A percentile compares a stretch with the other conserved stretches of the same genome.
Evolutionary conservation across 2,888 invertebrate species (phyloP).

Genomic region (Philereme transversata): DNA sequence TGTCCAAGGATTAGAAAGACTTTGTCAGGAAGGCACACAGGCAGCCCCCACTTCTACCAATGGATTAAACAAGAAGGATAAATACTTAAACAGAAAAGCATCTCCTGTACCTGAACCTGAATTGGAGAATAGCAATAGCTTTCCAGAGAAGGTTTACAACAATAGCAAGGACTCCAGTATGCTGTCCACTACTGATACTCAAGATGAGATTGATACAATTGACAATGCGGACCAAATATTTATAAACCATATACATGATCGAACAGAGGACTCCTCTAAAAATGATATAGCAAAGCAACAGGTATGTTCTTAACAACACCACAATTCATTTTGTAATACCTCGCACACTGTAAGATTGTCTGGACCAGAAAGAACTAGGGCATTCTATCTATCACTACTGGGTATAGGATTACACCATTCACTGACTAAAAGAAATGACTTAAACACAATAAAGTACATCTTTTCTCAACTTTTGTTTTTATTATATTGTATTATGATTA

Average conservation of each 20-base stretch:
- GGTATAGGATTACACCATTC: too few species aligned
- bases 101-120: constrained; percentile 20
- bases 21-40: not conserved
- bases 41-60: constrained; percentile 13
- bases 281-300: constrained; percentile 11
- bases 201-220: constrained; percentile 22
- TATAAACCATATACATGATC: constrained; percentile 16
- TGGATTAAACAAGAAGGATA: constrained; percentile 7
- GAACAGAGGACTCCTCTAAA: constrained; percentile 4
- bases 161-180: constrained; percentile 29
- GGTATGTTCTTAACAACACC: constrained; percentile 2
- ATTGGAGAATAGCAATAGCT: constrained; percentile 22
- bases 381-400: too few species aligned
- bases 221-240: constrained; percentile 28
- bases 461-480: too few species aligned
- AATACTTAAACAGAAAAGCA: constrained; percentile 4
- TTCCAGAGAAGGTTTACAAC: constrained; percentile 17
- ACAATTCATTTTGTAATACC: too few species aligned
- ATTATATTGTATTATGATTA: too few species aligned
- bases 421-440: too few species aligned
- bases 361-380: too few species aligned
- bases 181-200: constrained; percentile 26
- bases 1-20: constrained; percentile 8
- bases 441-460: too few species aligned
- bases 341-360: too few species aligned